These are phyloP conservation scores for Luperina testacea DNA, from an alignment of 2,888 invertebrate species.

Conservation along the genomic window DNA sequence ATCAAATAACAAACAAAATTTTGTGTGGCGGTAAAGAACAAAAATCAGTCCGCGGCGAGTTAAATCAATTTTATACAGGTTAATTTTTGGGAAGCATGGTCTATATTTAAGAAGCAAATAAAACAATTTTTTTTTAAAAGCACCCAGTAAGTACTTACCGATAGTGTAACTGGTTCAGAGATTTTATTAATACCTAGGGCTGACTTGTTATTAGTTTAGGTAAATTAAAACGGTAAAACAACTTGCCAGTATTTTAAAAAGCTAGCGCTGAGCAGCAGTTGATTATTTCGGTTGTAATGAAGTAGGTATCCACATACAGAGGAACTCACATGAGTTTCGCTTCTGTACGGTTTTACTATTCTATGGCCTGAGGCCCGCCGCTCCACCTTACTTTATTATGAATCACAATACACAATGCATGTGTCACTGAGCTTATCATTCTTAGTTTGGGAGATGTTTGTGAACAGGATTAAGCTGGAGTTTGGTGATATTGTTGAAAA, in stretches of 20 bases:
- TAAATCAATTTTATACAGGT: neutral
- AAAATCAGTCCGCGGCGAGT: neutral
- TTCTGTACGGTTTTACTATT: conserved; percentile 14
- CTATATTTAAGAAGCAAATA: neutral
- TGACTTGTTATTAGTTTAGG: neutral
- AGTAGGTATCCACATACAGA: neutral
- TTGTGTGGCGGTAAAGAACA: neutral
- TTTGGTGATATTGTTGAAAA: conserved; percentile 39
- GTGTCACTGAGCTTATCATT: conserved; percentile 64
- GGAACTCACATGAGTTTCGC: neutral
- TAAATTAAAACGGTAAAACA: neutral
- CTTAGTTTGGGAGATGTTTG: conserved; percentile 53
- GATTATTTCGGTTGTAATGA: neutral
- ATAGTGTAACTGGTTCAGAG: neutral
- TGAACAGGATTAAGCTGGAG: conserved; percentile 37
- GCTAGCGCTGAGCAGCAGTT: neutral
- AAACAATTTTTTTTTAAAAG: neutral
- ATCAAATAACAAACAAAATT: neutral
- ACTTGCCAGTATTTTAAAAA: neutral
- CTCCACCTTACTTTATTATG: conserved; percentile 67
- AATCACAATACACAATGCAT: conserved; percentile 68
- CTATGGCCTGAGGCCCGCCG: conserved; percentile 46
- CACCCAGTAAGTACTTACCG: neutral
- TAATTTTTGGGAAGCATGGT: neutral
- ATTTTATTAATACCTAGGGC: neutral